Percentiles rank a stretch among this genome's conserved stretches.
Conservation (phyloP, 2,888 invertebrate genomes). For the Hypomecis atomaria region DNA sequence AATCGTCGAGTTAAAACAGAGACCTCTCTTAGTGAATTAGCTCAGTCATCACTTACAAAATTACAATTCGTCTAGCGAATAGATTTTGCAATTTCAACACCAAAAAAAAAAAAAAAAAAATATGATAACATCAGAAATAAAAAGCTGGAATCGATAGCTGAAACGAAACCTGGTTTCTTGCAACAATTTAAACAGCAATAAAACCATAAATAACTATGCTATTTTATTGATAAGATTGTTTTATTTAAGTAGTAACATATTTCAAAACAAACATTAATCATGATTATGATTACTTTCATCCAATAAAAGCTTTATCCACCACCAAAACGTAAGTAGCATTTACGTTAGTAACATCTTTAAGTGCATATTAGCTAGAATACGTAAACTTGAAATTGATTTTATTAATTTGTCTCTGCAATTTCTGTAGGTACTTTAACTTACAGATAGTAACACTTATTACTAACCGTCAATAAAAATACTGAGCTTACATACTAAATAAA, state of each 20-base stretch:
- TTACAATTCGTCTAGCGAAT: no score
- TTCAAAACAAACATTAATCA: constrained; percentile 69
- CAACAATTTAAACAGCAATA: constrained; percentile 56
- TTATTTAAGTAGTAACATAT: constrained; percentile 65
- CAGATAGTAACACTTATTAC: constrained; percentile 69
- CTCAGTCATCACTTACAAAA: no score
- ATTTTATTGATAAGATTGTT: constrained; percentile 53
- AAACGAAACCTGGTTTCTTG: background rate
- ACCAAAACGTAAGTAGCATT: constrained; percentile 73
- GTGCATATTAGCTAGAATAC: constrained; percentile 50
- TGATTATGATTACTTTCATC: constrained; percentile 68
- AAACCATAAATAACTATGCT: constrained; percentile 64
- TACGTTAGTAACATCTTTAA: constrained; percentile 61
- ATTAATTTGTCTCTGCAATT: constrained; percentile 44
- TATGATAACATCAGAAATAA: no score
- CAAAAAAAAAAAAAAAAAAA: no score
- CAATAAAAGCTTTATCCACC: constrained; percentile 76
- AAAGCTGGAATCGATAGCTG: no score
- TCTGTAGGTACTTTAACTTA: constrained; percentile 48
- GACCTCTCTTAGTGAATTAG: no score
- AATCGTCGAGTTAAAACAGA: no score
- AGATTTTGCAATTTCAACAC: no score
- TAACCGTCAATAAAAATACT: constrained; percentile 59
- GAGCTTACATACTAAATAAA: constrained; percentile 48
- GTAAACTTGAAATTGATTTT: constrained; percentile 46